A percentile compares a stretch with the other conserved stretches of the same genome.
These are phyloP conservation scores for Oncorhynchus nerka DNA, from an alignment of 2,113 vertebrate genomes.

Conservation along the genomic window DNA sequence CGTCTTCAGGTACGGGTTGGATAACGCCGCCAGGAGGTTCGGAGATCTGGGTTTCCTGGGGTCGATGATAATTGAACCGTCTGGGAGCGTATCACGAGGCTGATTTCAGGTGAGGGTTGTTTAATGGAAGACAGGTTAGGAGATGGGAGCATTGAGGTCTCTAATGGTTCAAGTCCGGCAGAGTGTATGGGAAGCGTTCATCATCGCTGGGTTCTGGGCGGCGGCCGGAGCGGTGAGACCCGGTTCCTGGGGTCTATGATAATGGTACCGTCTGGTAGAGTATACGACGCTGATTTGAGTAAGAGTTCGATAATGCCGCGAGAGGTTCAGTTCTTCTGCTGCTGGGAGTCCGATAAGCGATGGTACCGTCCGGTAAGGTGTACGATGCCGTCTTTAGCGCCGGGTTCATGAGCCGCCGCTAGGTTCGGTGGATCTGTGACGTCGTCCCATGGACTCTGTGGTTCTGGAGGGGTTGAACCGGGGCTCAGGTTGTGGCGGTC, in stretches of 20 bases:
- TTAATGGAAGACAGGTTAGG: not conserved
- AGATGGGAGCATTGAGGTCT: not conserved
- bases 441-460: conserved; percentile 66
- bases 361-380: conserved; percentile 57
- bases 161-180: not conserved
- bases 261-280: not conserved
- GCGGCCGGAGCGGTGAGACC: not conserved
- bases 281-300: not conserved
- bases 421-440: conserved; percentile 69
- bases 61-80: not conserved
- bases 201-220: not conserved
- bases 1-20: conserved; percentile 67
- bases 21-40: conserved; percentile 65
- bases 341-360: conserved; percentile 59
- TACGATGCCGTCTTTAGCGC: conserved; percentile 58
- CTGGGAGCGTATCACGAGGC: not conserved
- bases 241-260: not conserved
- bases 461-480: conserved; percentile 64
- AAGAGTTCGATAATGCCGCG: conserved; percentile 41
- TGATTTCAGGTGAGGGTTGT: not conserved
- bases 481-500: conserved; percentile 23
- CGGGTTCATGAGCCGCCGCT: conserved; percentile 60
- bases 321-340: conserved; percentile 57
- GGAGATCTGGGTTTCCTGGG: conserved; percentile 35
- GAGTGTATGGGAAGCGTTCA: not conserved